These are phyloP conservation scores for Ditylenchus weischeri DNA, from an alignment of 2,888 invertebrate species.

Conservation along the genomic window DNA sequence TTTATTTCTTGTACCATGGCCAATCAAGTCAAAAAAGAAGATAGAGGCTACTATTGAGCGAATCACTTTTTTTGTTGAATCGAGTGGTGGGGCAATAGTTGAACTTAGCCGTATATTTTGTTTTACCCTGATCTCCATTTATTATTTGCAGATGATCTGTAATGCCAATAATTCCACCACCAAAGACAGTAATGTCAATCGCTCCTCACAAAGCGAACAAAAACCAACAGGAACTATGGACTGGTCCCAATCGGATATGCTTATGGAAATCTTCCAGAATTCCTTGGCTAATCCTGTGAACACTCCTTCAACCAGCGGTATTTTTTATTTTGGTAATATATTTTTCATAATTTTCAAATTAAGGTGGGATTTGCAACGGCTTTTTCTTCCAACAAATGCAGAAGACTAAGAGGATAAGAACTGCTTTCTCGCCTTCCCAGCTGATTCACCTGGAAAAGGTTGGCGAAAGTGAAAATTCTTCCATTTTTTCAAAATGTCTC, in stretches of 20 bases:
- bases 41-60: too few relatives aligned
- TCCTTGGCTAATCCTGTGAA: neutral
- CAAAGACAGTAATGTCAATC: too few relatives aligned
- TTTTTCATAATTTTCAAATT: neutral
- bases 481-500: too few relatives aligned
- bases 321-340: too few relatives aligned
- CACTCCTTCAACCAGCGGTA: slow-evolving; percentile 1
- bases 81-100: too few relatives aligned
- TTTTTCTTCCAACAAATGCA: slow-evolving; percentile 30
- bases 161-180: too few relatives aligned
- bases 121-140: too few relatives aligned
- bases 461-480: neutral
- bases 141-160: too few relatives aligned
- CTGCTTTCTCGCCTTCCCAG: slow-evolving; percentile 23
- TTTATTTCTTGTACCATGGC: too few relatives aligned
- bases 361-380: slow-evolving; percentile 3
- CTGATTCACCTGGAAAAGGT: slow-evolving; percentile 19
- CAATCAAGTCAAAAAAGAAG: too few relatives aligned
- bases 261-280: slow-evolving; percentile 4
- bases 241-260: slow-evolving; percentile 2
- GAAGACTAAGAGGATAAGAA: slow-evolving; percentile 25
- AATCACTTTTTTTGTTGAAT: too few relatives aligned
- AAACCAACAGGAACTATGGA: neutral
- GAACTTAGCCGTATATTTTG: too few relatives aligned
- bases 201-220: neutral